Percentiles rank a stretch among this genome's conserved stretches.
phyloP scores from a whole-genome alignment of 2,888 invertebrate genomes.

The Pycnomerus fuliginosus region DNA sequence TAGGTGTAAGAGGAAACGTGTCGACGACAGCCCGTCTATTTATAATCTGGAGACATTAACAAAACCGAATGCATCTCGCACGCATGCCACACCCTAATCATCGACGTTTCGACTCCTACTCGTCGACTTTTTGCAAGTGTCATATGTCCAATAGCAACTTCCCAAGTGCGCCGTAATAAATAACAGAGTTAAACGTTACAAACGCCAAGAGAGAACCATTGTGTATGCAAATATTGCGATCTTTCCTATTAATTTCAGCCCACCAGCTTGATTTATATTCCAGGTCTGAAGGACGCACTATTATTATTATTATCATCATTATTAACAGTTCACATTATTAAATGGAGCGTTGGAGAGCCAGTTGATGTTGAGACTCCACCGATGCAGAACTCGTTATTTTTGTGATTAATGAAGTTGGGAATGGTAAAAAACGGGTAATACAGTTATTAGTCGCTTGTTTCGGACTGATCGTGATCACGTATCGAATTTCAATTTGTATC shows the following conservation, averaged over 20 bases:
- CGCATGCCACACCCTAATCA: constrained; percentile 10
- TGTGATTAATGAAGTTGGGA: too few relatives aligned
- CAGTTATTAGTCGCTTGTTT: too few relatives aligned
- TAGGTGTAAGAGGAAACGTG: too few relatives aligned
- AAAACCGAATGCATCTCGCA: not conserved
- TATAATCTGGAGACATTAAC: not conserved
- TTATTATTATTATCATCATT: constrained; percentile 4
- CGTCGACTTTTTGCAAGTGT: constrained; percentile 20
- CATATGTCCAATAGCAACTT: constrained; percentile 27
- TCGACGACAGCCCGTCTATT: too few relatives aligned
- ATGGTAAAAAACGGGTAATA: too few relatives aligned
- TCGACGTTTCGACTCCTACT: constrained; percentile 7
- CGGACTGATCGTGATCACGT: too few relatives aligned
- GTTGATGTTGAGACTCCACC: too few relatives aligned
- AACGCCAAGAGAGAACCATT: not conserved
- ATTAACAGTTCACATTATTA: not conserved
- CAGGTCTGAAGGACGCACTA: constrained; percentile 28
- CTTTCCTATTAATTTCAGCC: constrained; percentile 33
- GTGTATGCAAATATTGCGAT: constrained; percentile 28
- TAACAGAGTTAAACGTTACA: constrained; percentile 20
- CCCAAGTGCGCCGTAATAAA: constrained; percentile 24
- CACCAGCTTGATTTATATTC: constrained; percentile 30
- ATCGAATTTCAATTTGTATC: too few relatives aligned
- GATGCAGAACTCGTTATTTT: too few relatives aligned
- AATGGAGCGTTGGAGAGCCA: too few relatives aligned